Conservation (phyloP, 2,888 invertebrate species). For the Nysson spinosus region DNA sequence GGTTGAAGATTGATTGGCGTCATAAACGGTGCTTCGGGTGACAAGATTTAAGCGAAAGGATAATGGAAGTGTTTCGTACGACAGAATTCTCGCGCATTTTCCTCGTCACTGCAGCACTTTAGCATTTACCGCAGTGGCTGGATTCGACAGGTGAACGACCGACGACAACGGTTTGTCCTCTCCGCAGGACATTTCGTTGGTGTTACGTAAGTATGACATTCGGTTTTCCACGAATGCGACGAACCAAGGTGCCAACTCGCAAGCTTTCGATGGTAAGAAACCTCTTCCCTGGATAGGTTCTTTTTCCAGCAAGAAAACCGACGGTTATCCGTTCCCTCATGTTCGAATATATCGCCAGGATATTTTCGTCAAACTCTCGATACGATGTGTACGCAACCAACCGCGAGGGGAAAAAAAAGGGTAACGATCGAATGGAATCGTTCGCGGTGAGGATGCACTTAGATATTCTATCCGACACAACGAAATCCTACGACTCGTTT, state of each 20-base stretch:
- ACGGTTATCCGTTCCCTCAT: conserved; percentile 45
- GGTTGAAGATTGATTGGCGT: too few species aligned
- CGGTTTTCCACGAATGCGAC: conserved; percentile 30
- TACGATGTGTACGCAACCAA: conserved; percentile 12
- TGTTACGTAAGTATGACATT: conserved; percentile 31
- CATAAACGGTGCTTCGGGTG: too few species aligned
- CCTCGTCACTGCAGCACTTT: not conserved
- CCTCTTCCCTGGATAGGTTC: conserved; percentile 41
- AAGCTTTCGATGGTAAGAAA: conserved; percentile 38
- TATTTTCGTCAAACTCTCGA: conserved; percentile 42
- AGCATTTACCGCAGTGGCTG: conserved; percentile 8
- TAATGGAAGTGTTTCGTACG: not conserved
- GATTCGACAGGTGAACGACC: conserved; percentile 33
- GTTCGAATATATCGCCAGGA: conserved; percentile 19
- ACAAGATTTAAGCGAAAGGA: not conserved
- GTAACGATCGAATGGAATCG: conserved; percentile 13
- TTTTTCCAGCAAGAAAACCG: conserved; percentile 37
- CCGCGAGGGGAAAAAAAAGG: not conserved
- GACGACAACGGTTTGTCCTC: conserved; percentile 34
- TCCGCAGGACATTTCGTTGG: conserved; percentile 22
- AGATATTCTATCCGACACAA: too few species aligned
- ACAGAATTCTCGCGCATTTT: not conserved
- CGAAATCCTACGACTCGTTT: too few species aligned
- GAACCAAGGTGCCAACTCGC: conserved; percentile 22
- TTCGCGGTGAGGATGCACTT: conserved; percentile 17